phyloP scores from a whole-genome alignment of 2,797 vertebrate species.

The Protonibea diacanthus region DNA sequence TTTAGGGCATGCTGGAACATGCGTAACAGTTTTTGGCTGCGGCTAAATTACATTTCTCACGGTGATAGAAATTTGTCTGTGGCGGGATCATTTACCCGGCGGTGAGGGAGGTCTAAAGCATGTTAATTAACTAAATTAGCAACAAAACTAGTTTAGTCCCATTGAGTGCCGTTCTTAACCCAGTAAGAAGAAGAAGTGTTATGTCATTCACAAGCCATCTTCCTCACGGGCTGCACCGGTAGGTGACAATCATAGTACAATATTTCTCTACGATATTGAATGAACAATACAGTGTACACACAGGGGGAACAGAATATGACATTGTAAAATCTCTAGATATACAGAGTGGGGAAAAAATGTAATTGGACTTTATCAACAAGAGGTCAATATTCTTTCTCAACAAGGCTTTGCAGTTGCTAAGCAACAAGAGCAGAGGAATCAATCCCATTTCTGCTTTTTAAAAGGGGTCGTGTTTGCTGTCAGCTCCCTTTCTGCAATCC shows the following conservation, averaged over 20 bases:
- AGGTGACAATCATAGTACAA: constrained; percentile 27
- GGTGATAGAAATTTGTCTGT: constrained; percentile 39
- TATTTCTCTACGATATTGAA: constrained; percentile 56
- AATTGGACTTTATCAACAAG: constrained; percentile 83
- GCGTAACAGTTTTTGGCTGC: constrained; percentile 42
- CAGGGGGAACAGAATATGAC: constrained; percentile 37
- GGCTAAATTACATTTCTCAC: constrained; percentile 60
- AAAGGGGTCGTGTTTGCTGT: constrained; percentile 74
- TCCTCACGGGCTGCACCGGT: constrained; percentile 7
- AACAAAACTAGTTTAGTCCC: constrained; percentile 39
- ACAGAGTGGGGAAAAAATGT: constrained; percentile 62
- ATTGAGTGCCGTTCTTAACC: constrained; percentile 43
- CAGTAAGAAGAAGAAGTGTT: constrained; percentile 3
- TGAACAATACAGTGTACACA: constrained; percentile 45
- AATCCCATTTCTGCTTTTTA: constrained; percentile 78
- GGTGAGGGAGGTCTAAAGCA: constrained; percentile 32
- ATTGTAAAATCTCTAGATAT: constrained; percentile 68
- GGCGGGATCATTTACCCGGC: constrained; percentile 43
- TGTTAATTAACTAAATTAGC: constrained; percentile 59
- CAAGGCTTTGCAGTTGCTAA: constrained; percentile 82
- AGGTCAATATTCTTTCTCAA: constrained; percentile 80
- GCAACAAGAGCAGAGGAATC: constrained; percentile 80
- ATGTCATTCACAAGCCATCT: constrained; percentile 34
- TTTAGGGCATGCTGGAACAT: constrained; percentile 54
- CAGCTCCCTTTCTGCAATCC: constrained; percentile 76